Percentiles rank a stretch among this genome's conserved stretches.
These are phyloP conservation scores for Muscicapa comitata DNA, from an alignment of 2,797 vertebrate species.

Conservation along the genomic window DNA sequence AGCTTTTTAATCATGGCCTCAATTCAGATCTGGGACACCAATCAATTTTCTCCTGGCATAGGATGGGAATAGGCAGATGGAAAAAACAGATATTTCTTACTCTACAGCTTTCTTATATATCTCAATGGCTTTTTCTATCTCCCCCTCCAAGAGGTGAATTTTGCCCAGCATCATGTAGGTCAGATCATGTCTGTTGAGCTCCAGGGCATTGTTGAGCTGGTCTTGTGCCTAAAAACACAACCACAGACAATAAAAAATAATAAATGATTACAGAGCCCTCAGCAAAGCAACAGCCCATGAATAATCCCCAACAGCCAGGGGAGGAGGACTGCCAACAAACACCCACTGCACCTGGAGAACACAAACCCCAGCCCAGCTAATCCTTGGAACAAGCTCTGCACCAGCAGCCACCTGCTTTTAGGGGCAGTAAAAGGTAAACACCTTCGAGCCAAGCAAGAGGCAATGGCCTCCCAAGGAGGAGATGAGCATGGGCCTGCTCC, in stretches of 20 bases:
- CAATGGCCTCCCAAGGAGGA: neutral
- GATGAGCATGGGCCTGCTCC: neutral
- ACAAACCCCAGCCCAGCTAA: neutral
- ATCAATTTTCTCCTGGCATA: neutral
- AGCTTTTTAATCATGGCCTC: slow-evolving; percentile 8
- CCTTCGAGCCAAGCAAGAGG: neutral
- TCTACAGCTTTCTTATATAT: slow-evolving; percentile 90
- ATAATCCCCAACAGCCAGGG: neutral
- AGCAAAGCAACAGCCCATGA: neutral
- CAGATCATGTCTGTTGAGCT: slow-evolving; percentile 88
- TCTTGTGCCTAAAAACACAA: slow-evolving; percentile 83
- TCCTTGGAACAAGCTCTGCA: neutral
- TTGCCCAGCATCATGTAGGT: slow-evolving; percentile 92
- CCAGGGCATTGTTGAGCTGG: slow-evolving; percentile 86
- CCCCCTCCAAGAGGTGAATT: slow-evolving; percentile 86
- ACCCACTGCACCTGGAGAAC: neutral
- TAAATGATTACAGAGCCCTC: neutral
- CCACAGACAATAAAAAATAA: neutral
- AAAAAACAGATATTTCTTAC: slow-evolving; percentile 76
- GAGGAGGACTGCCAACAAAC: neutral
- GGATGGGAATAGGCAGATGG: neutral
- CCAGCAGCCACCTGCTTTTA: neutral
- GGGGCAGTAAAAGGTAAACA: neutral
- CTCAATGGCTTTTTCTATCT: slow-evolving; percentile 87
- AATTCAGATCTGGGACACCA: neutral